phyloP scores from a whole-genome alignment of 2,113 vertebrate genomes.

The Microtus montanus region DNA sequence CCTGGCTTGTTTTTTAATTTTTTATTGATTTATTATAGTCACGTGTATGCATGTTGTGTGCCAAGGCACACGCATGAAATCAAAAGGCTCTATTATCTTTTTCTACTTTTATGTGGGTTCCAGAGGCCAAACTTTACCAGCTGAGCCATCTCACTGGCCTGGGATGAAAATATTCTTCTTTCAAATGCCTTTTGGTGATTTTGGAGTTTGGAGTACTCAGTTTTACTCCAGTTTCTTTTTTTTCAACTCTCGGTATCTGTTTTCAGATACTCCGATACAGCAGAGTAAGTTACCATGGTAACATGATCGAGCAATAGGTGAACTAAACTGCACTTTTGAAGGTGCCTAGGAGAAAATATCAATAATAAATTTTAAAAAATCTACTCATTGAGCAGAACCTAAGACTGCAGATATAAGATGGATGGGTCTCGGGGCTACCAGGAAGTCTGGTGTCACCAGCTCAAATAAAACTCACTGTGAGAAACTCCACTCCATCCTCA shows the following conservation, averaged over 20 bases:
- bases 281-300: conserved; percentile 52
- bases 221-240: conserved; percentile 44
- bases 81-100: neutral
- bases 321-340: neutral
- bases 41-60: neutral
- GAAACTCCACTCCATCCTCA: neutral
- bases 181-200: conserved; percentile 29
- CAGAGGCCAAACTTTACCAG: neutral
- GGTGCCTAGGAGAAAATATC: conserved; percentile 5
- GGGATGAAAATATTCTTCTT: neutral
- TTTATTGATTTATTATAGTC: neutral
- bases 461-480: neutral
- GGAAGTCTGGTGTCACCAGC: neutral
- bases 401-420: neutral
- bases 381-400: neutral
- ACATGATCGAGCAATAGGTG: conserved; percentile 41
- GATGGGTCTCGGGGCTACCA: fast-evolving
- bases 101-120: neutral
- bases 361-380: neutral
- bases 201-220: neutral
- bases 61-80: neutral
- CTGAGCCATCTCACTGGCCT: neutral
- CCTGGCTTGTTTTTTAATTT: neutral
- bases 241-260: conserved; percentile 2
- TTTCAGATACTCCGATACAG: neutral